Evolutionary conservation across 2,113 vertebrate genomes (phyloP).

Genomic region (Pelodiscus sinensis): DNA sequence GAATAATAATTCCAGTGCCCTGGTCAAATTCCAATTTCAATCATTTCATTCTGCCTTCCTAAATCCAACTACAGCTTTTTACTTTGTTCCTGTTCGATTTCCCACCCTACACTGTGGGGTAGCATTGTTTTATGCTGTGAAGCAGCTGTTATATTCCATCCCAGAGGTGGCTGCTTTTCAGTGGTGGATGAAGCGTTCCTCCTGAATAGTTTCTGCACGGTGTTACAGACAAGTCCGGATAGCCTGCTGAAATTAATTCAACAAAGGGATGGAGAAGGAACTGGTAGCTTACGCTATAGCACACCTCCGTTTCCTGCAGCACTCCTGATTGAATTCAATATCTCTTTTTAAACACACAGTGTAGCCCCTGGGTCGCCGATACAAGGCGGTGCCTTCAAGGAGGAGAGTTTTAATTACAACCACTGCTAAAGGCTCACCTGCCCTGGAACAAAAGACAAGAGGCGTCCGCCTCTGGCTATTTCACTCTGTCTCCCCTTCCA

Average conservation of each 20-base stretch:
- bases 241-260: neutral
- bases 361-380: neutral
- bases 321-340: neutral
- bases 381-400: neutral
- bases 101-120: neutral
- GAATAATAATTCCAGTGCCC: neutral
- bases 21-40: neutral
- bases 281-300: neutral
- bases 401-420: neutral
- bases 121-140: neutral
- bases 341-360: neutral
- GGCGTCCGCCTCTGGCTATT: neutral
- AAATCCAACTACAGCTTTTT: neutral
- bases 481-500: neutral
- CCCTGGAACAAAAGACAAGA: neutral
- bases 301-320: neutral
- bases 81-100: neutral
- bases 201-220: fast-evolving
- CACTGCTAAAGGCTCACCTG: neutral
- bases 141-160: neutral
- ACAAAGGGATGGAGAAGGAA: neutral
- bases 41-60: neutral
- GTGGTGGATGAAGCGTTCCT: neutral
- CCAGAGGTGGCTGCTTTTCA: neutral
- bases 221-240: neutral